phyloP scores from a whole-genome alignment of 2,797 vertebrate genomes.

The Tenualosa ilisha region DNA sequence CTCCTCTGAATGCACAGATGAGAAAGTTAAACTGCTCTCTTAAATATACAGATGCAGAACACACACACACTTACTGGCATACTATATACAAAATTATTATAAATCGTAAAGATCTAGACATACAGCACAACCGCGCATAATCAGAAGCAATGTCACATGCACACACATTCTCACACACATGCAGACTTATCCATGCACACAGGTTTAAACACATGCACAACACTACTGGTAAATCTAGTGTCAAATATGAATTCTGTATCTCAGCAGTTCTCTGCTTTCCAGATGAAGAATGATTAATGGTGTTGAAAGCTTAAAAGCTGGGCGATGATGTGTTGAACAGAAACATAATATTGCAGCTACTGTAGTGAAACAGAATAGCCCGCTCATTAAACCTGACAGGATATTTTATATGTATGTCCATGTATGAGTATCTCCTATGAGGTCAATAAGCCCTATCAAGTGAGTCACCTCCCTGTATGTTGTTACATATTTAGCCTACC shows the following conservation, averaged over 20 bases:
- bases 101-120: too few relatives aligned
- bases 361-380: background rate
- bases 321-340: slow-evolving; percentile 3
- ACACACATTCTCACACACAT: too few relatives aligned
- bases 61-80: too few relatives aligned
- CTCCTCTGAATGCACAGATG: too few relatives aligned
- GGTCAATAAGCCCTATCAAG: background rate
- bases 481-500: background rate
- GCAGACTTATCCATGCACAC: too few relatives aligned
- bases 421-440: background rate
- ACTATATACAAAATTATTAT: too few relatives aligned
- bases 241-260: background rate
- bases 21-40: too few relatives aligned
- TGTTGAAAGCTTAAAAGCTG: slow-evolving; percentile 10
- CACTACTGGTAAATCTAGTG: background rate
- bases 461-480: background rate
- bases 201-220: too few relatives aligned
- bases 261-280: slow-evolving; percentile 2
- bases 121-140: too few relatives aligned
- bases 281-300: slow-evolving; percentile 13
- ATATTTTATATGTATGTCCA: background rate
- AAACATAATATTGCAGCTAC: background rate
- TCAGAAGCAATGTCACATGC: too few relatives aligned
- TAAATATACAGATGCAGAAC: too few relatives aligned
- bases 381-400: background rate